phyloP scores from a whole-genome alignment of 2,113 vertebrate genomes.

The Isurus oxyrinchus region DNA sequence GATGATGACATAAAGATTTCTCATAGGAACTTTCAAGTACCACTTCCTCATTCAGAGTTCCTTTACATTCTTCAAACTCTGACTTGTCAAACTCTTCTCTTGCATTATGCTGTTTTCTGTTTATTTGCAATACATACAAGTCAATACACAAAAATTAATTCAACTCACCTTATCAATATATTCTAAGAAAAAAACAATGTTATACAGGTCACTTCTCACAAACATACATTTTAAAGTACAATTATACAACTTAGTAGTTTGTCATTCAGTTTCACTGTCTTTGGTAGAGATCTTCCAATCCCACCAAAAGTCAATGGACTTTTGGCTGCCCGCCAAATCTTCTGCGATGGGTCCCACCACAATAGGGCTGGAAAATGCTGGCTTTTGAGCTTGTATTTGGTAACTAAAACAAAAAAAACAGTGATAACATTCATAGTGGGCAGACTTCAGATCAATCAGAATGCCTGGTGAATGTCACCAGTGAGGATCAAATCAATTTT shows the following conservation, averaged over 20 bases:
- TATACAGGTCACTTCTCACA: not conserved
- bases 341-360: too few relatives aligned
- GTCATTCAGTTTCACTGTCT: not conserved
- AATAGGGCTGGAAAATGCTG: too few relatives aligned
- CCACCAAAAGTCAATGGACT: too few relatives aligned
- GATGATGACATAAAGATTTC: not conserved
- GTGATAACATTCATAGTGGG: not conserved
- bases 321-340: too few relatives aligned
- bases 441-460: not conserved
- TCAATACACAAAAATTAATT: constrained; percentile 4
- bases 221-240: not conserved
- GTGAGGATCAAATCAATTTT: not conserved
- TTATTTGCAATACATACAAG: not conserved
- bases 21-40: not conserved
- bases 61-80: not conserved
- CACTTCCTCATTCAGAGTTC: not conserved
- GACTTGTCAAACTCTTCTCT: not conserved
- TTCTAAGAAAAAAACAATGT: not conserved
- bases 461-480: not conserved
- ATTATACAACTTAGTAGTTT: too few relatives aligned
- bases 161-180: not conserved
- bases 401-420: not conserved
- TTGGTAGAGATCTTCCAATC: too few relatives aligned
- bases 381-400: not conserved
- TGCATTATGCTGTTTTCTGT: not conserved